Percentiles rank a stretch among this genome's conserved stretches.
Conservation (phyloP, 2,888 invertebrate genomes). For the Branchinecta sandiegonensis region DNA sequence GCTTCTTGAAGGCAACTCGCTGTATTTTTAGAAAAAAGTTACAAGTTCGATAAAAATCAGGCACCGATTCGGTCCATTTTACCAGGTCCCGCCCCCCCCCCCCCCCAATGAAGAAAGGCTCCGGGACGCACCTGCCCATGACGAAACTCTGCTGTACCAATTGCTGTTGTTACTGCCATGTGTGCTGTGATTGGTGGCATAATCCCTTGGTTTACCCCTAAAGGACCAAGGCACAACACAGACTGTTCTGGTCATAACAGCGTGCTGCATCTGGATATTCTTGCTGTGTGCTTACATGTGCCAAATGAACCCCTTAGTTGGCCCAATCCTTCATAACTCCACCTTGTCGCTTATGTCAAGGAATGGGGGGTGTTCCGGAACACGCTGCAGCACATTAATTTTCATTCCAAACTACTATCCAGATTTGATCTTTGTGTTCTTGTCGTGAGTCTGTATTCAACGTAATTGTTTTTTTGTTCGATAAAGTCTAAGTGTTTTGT, state of each 20-base stretch:
- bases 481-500: slow-evolving; percentile 22
- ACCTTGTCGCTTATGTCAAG: slow-evolving; percentile 60
- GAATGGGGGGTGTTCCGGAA: slow-evolving; percentile 45
- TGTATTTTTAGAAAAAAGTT: no score
- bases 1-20: no score
- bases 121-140: no score
- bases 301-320: slow-evolving; percentile 82
- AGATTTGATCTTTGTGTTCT: no score
- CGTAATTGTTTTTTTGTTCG: no score
- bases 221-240: slow-evolving; percentile 79
- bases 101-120: no score
- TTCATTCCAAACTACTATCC: no score
- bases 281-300: slow-evolving; percentile 85
- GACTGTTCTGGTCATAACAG: slow-evolving; percentile 67
- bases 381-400: no score
- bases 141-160: slow-evolving; percentile 55
- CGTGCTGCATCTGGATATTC: slow-evolving; percentile 75
- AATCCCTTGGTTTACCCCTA: slow-evolving; percentile 72
- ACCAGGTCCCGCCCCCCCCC: no score
- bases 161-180: slow-evolving; percentile 62
- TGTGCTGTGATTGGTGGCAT: slow-evolving; percentile 77
- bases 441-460: no score
- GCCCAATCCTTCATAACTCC: slow-evolving; percentile 55
- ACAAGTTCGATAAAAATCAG: no score
- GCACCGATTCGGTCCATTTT: no score